Conservation (phyloP, 2,113 vertebrate species). For the human region GRCh38 chr2:99324001-99324500, state of each 20-base stretch:
- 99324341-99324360: background rate
- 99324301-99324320: background rate
- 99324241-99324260: background rate
- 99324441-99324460: background rate
- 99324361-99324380: background rate
- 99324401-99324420: background rate
- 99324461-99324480: background rate
- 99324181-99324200: background rate
- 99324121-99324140: no score
- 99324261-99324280: background rate
- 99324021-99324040: no score
- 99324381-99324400: background rate
- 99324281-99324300: background rate
- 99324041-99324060: no score
- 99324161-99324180: background rate
- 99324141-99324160: background rate
- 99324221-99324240: background rate
- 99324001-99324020: no score
- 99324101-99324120: no score
- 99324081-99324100: no score
- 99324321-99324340: background rate
- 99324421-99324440: background rate
- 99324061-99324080: no score
- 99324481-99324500: background rate
- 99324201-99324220: background rate